These are phyloP conservation scores for Drosophila diplacantha DNA, from an alignment of 2,888 invertebrate genomes.

Conservation along the genomic window DNA sequence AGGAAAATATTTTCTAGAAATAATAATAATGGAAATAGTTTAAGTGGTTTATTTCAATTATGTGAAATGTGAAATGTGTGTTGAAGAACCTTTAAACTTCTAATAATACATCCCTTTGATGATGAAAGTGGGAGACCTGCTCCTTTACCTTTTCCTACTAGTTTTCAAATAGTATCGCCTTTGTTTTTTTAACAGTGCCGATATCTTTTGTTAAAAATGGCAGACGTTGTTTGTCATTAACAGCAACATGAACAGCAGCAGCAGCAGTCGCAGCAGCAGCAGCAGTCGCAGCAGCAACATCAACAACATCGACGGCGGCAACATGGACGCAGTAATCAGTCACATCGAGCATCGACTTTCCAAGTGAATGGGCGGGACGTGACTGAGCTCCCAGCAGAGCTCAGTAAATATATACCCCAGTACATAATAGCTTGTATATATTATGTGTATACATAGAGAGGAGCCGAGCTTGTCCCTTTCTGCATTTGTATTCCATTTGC, in stretches of 20 bases:
- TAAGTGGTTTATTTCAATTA: no score
- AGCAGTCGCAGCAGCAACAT: conserved; percentile 20
- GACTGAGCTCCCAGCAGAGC: conserved; percentile 49
- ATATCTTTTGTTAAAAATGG: conserved; percentile 59
- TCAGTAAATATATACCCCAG: conserved; percentile 15
- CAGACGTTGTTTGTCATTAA: conserved; percentile 69
- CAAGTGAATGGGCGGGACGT: conserved; percentile 72
- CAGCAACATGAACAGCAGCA: conserved; percentile 30
- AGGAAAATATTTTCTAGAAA: neutral
- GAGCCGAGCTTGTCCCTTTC: conserved; percentile 45
- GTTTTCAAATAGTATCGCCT: conserved; percentile 1
- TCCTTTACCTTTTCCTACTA: neutral
- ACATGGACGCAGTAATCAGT: conserved; percentile 64
- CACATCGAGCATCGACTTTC: conserved; percentile 71
- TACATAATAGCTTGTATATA: conserved; percentile 22
- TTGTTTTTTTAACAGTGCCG: conserved; percentile 19
- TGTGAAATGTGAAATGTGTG: no score
- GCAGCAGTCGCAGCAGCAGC: conserved; percentile 16
- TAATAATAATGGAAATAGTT: no score
- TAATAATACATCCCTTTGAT: neutral
- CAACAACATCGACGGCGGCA: conserved; percentile 25
- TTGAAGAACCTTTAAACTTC: neutral
- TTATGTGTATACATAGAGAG: neutral
- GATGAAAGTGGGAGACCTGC: neutral
- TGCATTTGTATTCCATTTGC: conserved; percentile 59